Percentiles rank a stretch among this genome's conserved stretches.
phyloP scores from a whole-genome alignment of 30 jellyfish, hydroid and myxozoan genomes.

The Aurelia coerulea region DNA sequence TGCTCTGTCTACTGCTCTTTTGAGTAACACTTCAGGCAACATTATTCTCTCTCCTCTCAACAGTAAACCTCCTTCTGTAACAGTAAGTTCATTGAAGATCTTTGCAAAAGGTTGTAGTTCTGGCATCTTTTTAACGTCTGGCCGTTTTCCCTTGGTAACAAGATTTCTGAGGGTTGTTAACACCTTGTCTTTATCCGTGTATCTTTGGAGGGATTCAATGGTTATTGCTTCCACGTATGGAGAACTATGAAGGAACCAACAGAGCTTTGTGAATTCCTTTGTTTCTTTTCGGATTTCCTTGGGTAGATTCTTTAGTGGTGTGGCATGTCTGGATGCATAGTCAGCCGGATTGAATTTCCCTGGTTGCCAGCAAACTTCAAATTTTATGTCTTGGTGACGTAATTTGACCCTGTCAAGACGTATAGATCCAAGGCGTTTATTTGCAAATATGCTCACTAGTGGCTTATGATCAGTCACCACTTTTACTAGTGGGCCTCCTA shows the following conservation, averaged over 20 bases:
- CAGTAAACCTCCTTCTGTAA: constrained; percentile 53
- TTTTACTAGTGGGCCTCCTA: too few species aligned
- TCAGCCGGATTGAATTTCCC: too few species aligned
- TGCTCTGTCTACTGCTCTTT: constrained; percentile 47
- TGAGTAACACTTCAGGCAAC: constrained; percentile 46
- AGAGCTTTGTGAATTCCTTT: constrained; percentile 19
- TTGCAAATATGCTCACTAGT: too few species aligned
- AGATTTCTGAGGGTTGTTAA: constrained; percentile 21
- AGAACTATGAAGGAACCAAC: constrained; percentile 48
- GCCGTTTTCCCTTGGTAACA: constrained; percentile 6
- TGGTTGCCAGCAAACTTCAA: too few species aligned
- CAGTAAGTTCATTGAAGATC: constrained; percentile 44
- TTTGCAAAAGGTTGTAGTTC: constrained; percentile 26
- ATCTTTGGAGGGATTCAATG: constrained; percentile 23
- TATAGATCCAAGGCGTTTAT: too few species aligned
- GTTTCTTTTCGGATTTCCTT: constrained; percentile 10
- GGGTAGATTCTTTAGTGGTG: too few species aligned
- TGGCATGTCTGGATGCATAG: constrained; percentile 36
- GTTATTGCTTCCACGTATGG: constrained; percentile 53
- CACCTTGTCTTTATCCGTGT: constrained; percentile 17
- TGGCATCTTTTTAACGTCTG: constrained; percentile 23
- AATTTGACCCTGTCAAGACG: too few species aligned
- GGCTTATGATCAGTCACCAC: too few species aligned
- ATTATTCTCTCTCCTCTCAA: constrained; percentile 33
- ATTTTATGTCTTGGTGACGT: too few species aligned